Evolutionary conservation across 2,797 vertebrate species (phyloP).

Genomic region (Hylomyscus alleni): DNA sequence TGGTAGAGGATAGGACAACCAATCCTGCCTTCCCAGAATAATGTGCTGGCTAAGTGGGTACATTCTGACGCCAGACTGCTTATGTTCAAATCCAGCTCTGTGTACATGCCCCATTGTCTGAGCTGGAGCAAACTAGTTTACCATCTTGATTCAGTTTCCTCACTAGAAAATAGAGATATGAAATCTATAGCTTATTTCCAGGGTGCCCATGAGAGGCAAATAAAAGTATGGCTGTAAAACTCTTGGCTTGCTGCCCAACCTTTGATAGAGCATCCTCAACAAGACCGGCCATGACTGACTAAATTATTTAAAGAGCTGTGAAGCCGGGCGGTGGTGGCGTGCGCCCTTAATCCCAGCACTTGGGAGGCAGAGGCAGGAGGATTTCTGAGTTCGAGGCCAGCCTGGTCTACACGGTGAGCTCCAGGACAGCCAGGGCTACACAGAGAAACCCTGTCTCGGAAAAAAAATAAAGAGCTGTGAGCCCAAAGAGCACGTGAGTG

Average conservation of each 20-base stretch:
- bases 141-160: conserved; percentile 61
- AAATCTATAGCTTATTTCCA: background rate
- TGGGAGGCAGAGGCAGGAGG: too few species aligned
- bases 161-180: background rate
- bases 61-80: background rate
- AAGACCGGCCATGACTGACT: background rate
- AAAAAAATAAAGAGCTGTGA: background rate
- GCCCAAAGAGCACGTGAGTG: background rate
- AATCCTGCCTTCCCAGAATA: background rate
- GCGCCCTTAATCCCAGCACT: too few species aligned
- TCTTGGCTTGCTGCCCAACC: background rate
- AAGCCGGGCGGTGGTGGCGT: too few species aligned
- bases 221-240: background rate
- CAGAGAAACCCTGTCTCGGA: too few species aligned
- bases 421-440: too few species aligned
- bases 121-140: background rate
- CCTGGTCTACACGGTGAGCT: too few species aligned
- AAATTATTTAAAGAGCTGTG: conserved; percentile 23
- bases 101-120: fast-evolving
- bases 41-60: background rate
- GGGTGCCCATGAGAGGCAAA: background rate
- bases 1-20: background rate
- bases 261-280: background rate
- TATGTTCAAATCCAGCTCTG: background rate
- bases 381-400: too few species aligned